Base-by-base conservation (phyloP, 2,888 invertebrate genomes). In the Troides helena region DNA sequence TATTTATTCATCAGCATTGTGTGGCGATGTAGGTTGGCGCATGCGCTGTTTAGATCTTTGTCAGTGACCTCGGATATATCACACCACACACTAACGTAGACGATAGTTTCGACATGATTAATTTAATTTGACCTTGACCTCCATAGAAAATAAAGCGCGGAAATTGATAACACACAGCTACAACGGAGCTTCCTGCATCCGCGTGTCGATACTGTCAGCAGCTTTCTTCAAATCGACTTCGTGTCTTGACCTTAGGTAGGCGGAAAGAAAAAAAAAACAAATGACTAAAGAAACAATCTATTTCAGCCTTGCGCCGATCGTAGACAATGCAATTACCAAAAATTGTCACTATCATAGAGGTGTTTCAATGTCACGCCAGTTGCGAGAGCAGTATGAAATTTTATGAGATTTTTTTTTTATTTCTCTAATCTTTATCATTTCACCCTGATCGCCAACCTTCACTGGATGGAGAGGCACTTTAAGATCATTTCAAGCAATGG, bases 141-240 rank as follows among this genome's bases (percentile, higher is more conserved):
- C 81, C 73, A 74, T 74, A 72, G 65, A 71, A 73, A 73, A 76
- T 71, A 73, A 72, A 73, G 73, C 71, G 77, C 72, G 77, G 78
- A 84, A 84, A 87, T 85, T 86, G 83, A 72, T 77, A 74, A 78
- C 80, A 81, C 5, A 76, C 73, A 76, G 69, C 77, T 81, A 80
- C 80, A 84, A 81, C 80, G 72, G 75, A 72, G 77, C 80, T 89
- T 89, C 88, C 90, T 86, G 77, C 81, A 86, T 89, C 89, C 89
- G 84, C 77, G 74, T 81, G 83, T 83, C 81, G 76, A 79, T 74
- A 69, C 75, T 85, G 87, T 83, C 85, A 82, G 81, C 84, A 77
- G 77, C 87, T 89, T 88, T 90, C 89, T 88, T 86, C 67, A 64
- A 65, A 72, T 72, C 58, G 71, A 66, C 62, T 50, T 64, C 60